phyloP scores from a whole-genome alignment of 2,113 vertebrate species.

The Notothenia coriiceps region DNA sequence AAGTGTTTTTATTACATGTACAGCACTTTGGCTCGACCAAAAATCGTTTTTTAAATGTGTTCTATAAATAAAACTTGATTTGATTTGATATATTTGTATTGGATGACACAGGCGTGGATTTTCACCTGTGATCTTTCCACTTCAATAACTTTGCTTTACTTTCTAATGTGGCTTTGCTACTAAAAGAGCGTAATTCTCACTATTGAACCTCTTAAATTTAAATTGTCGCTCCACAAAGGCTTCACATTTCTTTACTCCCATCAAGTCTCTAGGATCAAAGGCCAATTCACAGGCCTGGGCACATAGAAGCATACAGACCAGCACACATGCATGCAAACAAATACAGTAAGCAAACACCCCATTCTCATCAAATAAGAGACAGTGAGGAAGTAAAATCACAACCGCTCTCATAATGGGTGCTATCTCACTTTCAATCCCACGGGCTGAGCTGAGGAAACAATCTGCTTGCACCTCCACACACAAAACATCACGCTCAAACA shows the following conservation, averaged over 20 bases:
- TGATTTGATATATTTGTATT: background rate
- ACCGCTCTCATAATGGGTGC: constrained; percentile 43
- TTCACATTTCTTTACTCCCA: constrained; percentile 42
- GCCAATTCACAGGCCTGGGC: constrained; percentile 34
- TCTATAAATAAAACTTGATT: too few relatives aligned
- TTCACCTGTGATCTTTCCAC: too few relatives aligned
- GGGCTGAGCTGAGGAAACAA: constrained; percentile 43
- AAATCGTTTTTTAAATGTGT: too few relatives aligned
- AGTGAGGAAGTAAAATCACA: constrained; percentile 22
- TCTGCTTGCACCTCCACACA: constrained; percentile 48
- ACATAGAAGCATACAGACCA: constrained; percentile 17
- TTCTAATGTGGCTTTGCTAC: constrained; percentile 16
- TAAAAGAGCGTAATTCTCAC: constrained; percentile 10
- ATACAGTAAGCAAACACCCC: background rate
- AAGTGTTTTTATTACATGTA: too few relatives aligned
- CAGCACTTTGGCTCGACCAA: too few relatives aligned
- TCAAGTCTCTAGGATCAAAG: constrained; percentile 39
- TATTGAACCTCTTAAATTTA: constrained; percentile 28
- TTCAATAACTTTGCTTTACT: background rate
- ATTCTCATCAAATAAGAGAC: constrained; percentile 14
- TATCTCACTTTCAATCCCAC: constrained; percentile 34
- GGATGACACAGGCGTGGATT: too few relatives aligned
- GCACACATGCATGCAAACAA: background rate
- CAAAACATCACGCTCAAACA: background rate
- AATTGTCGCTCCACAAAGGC: constrained; percentile 16